Percentiles rank a stretch among this genome's conserved stretches.
Conservation (phyloP, 2,797 vertebrate species). For the Acridotheres tristis region DNA sequence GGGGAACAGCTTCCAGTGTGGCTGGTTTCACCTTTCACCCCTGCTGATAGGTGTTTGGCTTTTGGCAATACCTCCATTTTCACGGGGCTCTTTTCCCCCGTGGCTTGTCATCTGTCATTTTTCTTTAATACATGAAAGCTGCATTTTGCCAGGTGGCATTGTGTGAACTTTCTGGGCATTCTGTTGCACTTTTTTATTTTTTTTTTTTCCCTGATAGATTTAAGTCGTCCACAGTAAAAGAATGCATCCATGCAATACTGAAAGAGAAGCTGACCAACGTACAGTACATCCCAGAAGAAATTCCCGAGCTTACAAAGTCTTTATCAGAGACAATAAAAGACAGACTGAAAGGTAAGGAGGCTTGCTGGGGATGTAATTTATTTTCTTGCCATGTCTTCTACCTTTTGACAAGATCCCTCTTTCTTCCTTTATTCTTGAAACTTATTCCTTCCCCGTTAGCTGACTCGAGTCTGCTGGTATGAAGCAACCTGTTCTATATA, state of each 20-base stretch:
- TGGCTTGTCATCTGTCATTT: neutral
- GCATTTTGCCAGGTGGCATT: fast-evolving
- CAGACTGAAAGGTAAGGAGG: constrained; percentile 86
- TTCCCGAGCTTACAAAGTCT: constrained; percentile 75
- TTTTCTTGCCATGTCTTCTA: neutral
- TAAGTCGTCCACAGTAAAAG: constrained; percentile 84
- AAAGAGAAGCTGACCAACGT: constrained; percentile 82
- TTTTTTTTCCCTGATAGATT: constrained; percentile 76
- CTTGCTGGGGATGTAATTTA: neutral
- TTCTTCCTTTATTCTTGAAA: neutral
- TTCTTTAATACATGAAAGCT: neutral
- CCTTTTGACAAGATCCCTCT: neutral
- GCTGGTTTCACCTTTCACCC: neutral
- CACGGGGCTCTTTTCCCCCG: neutral
- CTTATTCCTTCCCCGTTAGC: fast-evolving
- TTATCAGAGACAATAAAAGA: constrained; percentile 88
- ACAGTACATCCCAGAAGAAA: constrained; percentile 83
- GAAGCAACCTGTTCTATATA: neutral
- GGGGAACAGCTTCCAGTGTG: no score
- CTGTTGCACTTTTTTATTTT: neutral
- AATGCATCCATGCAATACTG: constrained; percentile 84
- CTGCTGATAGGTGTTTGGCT: neutral
- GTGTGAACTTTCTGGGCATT: neutral
- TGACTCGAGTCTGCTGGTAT: neutral
- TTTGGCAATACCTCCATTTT: neutral